Base-by-base conservation (phyloP, 2,888 invertebrate genomes). In the Zonitis immaculata region DNA sequence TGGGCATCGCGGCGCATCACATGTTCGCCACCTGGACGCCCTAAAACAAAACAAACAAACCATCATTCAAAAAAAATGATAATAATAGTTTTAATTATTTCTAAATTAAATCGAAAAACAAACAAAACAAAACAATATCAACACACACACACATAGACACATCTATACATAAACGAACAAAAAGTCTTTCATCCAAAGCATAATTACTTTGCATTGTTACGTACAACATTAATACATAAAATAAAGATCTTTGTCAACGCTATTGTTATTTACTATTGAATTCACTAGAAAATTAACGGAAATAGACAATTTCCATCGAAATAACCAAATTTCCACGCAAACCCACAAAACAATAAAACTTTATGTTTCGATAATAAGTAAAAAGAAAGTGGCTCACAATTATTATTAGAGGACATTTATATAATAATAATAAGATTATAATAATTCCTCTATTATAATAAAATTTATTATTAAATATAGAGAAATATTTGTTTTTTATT, bases 1-100 rank as follows among this genome's bases (percentile, higher is more conserved):
- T 76, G 74, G 76, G 77, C 77, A 77, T 77, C 73, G 74, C 77
- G 76, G 73, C 75, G 76, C 77, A 76, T 77, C 77, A 77, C 77
- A 77, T 77, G 75, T 74, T 76, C 73, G 75, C 75, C 73, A 70
- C 66, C 66, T 70, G 67, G 71, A 75, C 75, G 76, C 74, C 75
- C 77, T 77, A 70, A 9, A 75, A 75, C 64, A 66, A 60, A 44
- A 50, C 52, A 25, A 43, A 48, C 18, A 35, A 35, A n/a, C n/a
- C n/a, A n/a, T n/a, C n/a, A n/a, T n/a, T n/a, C n/a, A n/a, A n/a
- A n/a, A n/a, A n/a, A n/a, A n/a, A n/a, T n/a, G n/a, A n/a, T n/a
- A n/a, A n/a, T n/a, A n/a, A n/a, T n/a, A n/a, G n/a, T n/a, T n/a
- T n/a, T n/a, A 16, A 35, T 6, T 14, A 32, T 14, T 14, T 14